phyloP scores from a whole-genome alignment of 1,140 invertebrate species.

The Zeugodacus cucurbitae region DNA sequence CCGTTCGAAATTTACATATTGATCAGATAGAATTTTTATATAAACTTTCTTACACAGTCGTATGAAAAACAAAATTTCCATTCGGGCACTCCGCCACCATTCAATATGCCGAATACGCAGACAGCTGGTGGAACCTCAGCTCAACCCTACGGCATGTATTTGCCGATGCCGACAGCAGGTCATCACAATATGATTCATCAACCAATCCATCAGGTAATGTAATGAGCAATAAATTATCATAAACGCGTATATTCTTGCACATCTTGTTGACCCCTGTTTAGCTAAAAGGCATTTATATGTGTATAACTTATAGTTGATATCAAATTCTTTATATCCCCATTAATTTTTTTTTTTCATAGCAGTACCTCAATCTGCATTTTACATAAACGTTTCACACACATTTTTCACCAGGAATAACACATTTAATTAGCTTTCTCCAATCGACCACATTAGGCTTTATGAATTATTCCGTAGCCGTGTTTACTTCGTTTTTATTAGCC shows the following conservation, averaged over 20 bases:
- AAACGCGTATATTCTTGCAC: neutral
- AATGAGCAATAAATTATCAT: neutral
- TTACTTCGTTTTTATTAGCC: no score
- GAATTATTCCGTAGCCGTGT: no score
- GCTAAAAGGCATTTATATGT: neutral
- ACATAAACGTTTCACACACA: neutral
- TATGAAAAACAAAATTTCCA: slow-evolving; percentile 88
- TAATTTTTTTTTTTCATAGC: neutral
- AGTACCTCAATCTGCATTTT: neutral
- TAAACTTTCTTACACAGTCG: slow-evolving; percentile 72
- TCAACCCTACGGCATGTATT: slow-evolving; percentile 76
- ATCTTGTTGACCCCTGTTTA: neutral
- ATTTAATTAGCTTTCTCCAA: no score
- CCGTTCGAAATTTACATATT: neutral
- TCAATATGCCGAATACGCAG: slow-evolving; percentile 78
- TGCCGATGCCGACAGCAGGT: slow-evolving; percentile 76
- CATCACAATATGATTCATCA: slow-evolving; percentile 78
- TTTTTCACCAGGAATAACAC: neutral
- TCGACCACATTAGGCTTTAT: no score
- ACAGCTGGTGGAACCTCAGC: slow-evolving; percentile 77
- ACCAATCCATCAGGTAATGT: slow-evolving; percentile 76
- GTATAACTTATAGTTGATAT: neutral
- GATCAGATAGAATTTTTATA: neutral
- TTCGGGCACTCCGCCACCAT: slow-evolving; percentile 84
- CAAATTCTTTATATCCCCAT: neutral